Conservation (phyloP, 1,140 invertebrate genomes). For the Drosophila ohnishii region DNA sequence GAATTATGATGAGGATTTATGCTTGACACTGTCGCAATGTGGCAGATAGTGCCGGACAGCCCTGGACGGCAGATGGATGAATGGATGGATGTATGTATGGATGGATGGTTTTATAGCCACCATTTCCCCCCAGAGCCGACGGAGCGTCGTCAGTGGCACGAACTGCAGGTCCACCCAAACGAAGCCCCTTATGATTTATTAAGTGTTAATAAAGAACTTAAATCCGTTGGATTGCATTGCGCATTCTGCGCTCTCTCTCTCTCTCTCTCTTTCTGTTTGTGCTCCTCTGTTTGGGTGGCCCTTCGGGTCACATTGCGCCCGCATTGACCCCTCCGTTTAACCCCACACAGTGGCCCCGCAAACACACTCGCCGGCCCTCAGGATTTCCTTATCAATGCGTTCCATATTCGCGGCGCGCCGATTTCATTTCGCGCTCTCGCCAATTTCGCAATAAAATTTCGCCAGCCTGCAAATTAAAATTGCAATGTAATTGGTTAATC, state of each 20-base stretch:
- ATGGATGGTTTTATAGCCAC: conserved; percentile 76
- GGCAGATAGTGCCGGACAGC: conserved; percentile 73
- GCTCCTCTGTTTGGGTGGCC: conserved; percentile 24
- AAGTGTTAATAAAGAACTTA: conserved; percentile 83
- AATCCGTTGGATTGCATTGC: conserved; percentile 79
- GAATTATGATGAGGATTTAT: conserved; percentile 83
- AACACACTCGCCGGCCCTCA: conserved; percentile 25
- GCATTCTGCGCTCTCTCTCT: conserved; percentile 49
- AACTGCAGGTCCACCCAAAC: conserved; percentile 1
- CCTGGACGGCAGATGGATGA: conserved; percentile 39
- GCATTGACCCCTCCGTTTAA: conserved; percentile 9
- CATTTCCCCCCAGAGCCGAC: conserved; percentile 53
- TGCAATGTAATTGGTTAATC: conserved; percentile 83
- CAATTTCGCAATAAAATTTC: conserved; percentile 83
- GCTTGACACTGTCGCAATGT: conserved; percentile 81
- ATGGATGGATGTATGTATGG: conserved; percentile 46
- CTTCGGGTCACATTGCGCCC: conserved; percentile 19
- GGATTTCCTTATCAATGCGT: conserved; percentile 81
- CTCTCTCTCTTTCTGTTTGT: conserved; percentile 19
- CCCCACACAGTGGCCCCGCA: conserved; percentile 1
- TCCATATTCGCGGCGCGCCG: conserved; percentile 71
- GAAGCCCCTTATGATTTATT: conserved; percentile 73
- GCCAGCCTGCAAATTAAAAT: conserved; percentile 82
- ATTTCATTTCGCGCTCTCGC: conserved; percentile 69
- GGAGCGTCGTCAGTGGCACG: conserved; percentile 37